These are phyloP conservation scores for Drosophila bocki DNA, from an alignment of 1,140 invertebrate species.

Conservation along the genomic window DNA sequence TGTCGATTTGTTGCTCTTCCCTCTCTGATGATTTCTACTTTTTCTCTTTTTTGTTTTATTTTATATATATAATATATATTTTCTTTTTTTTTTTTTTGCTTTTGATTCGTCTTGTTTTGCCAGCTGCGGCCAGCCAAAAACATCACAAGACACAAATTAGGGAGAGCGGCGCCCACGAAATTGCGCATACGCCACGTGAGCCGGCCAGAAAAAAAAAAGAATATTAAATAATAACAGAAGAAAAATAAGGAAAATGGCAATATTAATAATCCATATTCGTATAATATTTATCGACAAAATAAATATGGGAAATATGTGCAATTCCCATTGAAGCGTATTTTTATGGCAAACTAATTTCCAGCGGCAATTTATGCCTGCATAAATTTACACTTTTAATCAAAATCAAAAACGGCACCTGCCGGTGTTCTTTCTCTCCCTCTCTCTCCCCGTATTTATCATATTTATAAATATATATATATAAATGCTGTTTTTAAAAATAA, in stretches of 20 bases:
- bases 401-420: background rate
- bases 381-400: constrained; percentile 43
- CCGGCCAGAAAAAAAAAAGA: constrained; percentile 14
- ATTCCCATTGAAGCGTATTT: constrained; percentile 15
- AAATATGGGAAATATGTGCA: constrained; percentile 19
- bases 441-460: background rate
- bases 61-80: background rate
- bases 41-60: constrained; percentile 9
- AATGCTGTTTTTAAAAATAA: constrained; percentile 68
- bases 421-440: too few species aligned
- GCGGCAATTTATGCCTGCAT: constrained; percentile 50
- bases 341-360: constrained; percentile 63
- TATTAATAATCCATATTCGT: constrained; percentile 13
- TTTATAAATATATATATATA: constrained; percentile 11
- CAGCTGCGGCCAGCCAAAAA: constrained; percentile 64
- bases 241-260: background rate
- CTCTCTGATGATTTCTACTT: background rate
- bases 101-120: constrained; percentile 35
- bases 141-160: constrained; percentile 49
- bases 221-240: constrained; percentile 3
- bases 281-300: constrained; percentile 4
- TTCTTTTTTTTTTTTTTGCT: constrained; percentile 11
- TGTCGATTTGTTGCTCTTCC: constrained; percentile 44
- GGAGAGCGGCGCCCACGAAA: constrained; percentile 50
- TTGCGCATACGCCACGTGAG: constrained; percentile 63